These are phyloP conservation scores for Rhogogaster chlorosoma DNA, from an alignment of 2,888 invertebrate genomes.

Conservation along the genomic window DNA sequence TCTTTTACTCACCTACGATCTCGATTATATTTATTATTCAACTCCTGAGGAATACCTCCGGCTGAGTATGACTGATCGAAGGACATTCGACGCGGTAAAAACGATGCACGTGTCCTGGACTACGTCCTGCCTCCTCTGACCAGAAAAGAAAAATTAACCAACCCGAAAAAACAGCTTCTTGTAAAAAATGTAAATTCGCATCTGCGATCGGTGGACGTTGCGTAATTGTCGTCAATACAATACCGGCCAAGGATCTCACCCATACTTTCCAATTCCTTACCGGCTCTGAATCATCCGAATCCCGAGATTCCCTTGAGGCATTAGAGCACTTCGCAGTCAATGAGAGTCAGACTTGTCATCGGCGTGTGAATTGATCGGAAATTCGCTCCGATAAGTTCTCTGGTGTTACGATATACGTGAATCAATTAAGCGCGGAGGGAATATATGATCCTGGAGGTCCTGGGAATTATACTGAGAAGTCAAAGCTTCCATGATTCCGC, in stretches of 20 bases:
- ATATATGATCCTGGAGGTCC: not conserved
- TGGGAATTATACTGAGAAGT: not conserved
- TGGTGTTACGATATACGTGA: not conserved
- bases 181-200: not conserved
- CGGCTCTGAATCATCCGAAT: slow-evolving; percentile 15
- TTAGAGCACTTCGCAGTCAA: not conserved
- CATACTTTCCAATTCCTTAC: slow-evolving; percentile 37
- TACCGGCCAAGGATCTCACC: slow-evolving; percentile 42
- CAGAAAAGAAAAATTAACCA: not conserved
- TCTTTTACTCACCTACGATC: slow-evolving; percentile 38
- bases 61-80: slow-evolving; percentile 10
- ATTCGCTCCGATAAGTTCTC: not conserved
- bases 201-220: not conserved
- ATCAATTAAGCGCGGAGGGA: not conserved
- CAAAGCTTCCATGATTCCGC: not conserved
- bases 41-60: slow-evolving; percentile 5
- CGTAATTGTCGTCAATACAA: slow-evolving; percentile 41
- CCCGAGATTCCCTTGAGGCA: not conserved
- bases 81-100: not conserved
- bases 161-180: not conserved
- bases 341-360: not conserved
- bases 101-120: not conserved
- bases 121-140: not conserved
- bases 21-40: not conserved
- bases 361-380: not conserved